Evolutionary conservation across 1,140 invertebrate genomes (phyloP).

Genomic region (Trachymyrmex cornetzi): DNA sequence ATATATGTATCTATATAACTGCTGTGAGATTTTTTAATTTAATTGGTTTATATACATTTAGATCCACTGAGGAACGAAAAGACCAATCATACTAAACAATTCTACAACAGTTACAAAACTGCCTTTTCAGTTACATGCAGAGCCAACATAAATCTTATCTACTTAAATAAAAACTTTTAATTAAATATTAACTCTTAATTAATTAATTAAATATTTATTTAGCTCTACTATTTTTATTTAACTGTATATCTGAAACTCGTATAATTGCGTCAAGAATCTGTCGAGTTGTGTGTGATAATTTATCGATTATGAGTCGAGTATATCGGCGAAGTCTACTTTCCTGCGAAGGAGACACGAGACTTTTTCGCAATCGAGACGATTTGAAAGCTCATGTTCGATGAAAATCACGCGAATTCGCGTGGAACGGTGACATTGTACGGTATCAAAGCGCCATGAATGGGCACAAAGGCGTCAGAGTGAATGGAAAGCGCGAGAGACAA

Average conservation of each 20-base stretch:
- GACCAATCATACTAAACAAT: too few species aligned
- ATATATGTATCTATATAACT: too few species aligned
- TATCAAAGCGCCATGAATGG: conserved; percentile 79
- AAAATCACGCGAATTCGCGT: conserved; percentile 22
- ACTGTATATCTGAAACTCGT: background rate
- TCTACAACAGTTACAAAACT: too few species aligned
- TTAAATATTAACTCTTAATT: too few species aligned
- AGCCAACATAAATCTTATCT: too few species aligned
- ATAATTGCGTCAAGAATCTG: background rate
- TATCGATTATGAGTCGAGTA: background rate
- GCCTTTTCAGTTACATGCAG: too few species aligned
- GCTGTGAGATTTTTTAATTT: too few species aligned
- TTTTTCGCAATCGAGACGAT: conserved; percentile 1
- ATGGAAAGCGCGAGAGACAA: conserved; percentile 74
- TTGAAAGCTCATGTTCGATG: conserved; percentile 1
- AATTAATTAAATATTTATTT: background rate
- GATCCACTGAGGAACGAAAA: too few species aligned
- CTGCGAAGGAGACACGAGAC: background rate
- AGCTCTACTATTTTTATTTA: too few species aligned
- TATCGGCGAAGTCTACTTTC: background rate
- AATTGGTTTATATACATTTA: too few species aligned
- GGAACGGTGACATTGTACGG: conserved; percentile 56
- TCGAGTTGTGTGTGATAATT: background rate
- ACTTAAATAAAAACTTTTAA: too few species aligned
- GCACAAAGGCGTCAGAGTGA: conserved; percentile 78